Evolutionary conservation across 1,140 invertebrate genomes (phyloP).

Genomic region (Drosophila subpulchrella): DNA sequence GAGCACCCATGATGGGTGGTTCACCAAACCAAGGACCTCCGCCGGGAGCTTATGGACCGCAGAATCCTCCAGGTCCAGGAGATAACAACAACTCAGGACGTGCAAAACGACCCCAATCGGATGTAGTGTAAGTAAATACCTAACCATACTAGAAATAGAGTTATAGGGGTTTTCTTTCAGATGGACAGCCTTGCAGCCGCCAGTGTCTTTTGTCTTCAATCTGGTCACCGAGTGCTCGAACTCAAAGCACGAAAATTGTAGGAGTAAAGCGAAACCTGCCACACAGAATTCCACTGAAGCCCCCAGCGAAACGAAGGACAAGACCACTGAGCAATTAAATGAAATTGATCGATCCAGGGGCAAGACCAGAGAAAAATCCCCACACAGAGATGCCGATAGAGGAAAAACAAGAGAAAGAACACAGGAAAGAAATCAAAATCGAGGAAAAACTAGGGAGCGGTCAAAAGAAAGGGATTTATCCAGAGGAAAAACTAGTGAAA

Average conservation of each 20-base stretch:
- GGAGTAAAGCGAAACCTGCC: constrained; percentile 8
- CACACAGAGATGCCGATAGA: neutral
- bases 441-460: constrained; percentile 4
- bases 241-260: constrained; percentile 50
- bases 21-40: neutral
- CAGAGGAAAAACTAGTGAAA: neutral
- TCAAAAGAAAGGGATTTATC: neutral
- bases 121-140: constrained; percentile 41
- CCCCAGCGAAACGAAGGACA: constrained; percentile 5
- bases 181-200: constrained; percentile 55
- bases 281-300: constrained; percentile 11
- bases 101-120: constrained; percentile 50
- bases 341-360: constrained; percentile 7
- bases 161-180: constrained; percentile 14
- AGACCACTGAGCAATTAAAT: constrained; percentile 8
- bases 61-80: constrained; percentile 24
- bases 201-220: constrained; percentile 51
- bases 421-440: neutral
- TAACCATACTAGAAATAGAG: neutral
- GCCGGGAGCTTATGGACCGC: constrained; percentile 34
- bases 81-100: neutral
- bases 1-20: constrained; percentile 14
- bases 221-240: constrained; percentile 47
- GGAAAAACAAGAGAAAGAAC: constrained; percentile 1
- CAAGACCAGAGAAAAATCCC: neutral